phyloP scores from a whole-genome alignment of 2,797 vertebrate species.

The Hybognathus amarus region DNA sequence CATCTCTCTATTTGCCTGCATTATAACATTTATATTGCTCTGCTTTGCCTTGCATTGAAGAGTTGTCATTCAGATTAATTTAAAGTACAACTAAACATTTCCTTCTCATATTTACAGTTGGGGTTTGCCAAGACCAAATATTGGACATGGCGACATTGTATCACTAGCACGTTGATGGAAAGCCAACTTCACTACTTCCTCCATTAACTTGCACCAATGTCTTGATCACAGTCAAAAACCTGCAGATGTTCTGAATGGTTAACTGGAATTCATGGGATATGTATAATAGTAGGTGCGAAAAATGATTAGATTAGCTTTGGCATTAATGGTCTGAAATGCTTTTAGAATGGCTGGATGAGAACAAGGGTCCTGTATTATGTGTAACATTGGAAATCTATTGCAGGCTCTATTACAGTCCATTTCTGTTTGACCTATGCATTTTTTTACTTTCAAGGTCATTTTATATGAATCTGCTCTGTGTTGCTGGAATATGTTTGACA shows the following conservation, averaged over 20 bases:
- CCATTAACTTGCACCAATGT: neutral
- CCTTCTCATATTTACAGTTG: neutral
- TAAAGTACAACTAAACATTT: conserved; percentile 77
- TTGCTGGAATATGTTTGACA: conserved; percentile 1
- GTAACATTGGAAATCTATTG: conserved; percentile 9
- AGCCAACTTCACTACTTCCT: conserved; percentile 17
- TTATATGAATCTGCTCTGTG: conserved; percentile 12
- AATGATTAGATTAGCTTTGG: neutral
- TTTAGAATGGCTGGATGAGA: conserved; percentile 12
- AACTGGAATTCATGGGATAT: conserved; percentile 10
- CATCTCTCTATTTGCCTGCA: conserved; percentile 52
- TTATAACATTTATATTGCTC: conserved; percentile 49
- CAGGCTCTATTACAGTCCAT: conserved; percentile 19
- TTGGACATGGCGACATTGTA: neutral
- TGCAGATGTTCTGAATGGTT: neutral
- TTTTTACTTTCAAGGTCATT: neutral
- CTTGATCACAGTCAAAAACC: neutral
- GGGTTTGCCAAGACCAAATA: neutral
- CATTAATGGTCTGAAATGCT: neutral
- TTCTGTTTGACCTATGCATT: conserved; percentile 12
- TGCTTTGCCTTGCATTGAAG: conserved; percentile 49
- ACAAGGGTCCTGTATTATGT: conserved; percentile 13
- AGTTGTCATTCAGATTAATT: conserved; percentile 48
- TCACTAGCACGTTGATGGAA: conserved; percentile 25
- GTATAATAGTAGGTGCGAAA: neutral